Evolutionary conservation across 53 echinoderm and acorn worm species (phyloP), one percentile per base, ranked within the genome.

Genomic region (Arbacia lixula): DNA sequence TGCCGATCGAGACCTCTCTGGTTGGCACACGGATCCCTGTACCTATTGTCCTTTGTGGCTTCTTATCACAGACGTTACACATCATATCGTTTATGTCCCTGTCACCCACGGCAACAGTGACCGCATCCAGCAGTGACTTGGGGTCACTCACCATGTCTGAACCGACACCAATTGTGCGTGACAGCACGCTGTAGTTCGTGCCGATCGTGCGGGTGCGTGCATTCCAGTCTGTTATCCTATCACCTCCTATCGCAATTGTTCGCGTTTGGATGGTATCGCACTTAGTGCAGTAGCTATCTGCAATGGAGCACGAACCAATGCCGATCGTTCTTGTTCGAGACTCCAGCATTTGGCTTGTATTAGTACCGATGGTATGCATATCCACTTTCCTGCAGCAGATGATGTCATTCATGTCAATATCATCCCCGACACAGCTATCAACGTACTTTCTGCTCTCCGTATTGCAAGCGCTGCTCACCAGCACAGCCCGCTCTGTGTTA

Each of bases 101-200:
- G 30, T 93, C 93, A 43, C 93, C 93, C 3, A 93, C 90, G 0
- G 90, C 93, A 20, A 61, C 60, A 41, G 72, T 86, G 4, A 72
- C 72, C 24, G 69, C 54, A 5, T 64, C 82, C 8, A 81, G 82
- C 82, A 81, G 50, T 4, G 78, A 65, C 25, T 82, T 58, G 10
- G 50, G 53, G 26, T 87, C 82, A 8, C 71, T 72, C 11, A 88
- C 68, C 54, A 54, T 75, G 60, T 67, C 65, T 17, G 72, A 87
- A 38, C 96, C 96, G 10, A 91, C 89, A 6, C 95, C 95, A 8
- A 95, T 41, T 19, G 91, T 93, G 53, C 85, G 86, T 37, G 90
- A 90, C 14, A 81, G 22, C 14, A 92, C 60, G 25, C 76, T 90
- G 85, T 86, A 84, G 57, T 92, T 92, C 19, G 95, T 95, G 24